Conservation (phyloP, 2,888 invertebrate species). For the Melanostoma scalare region DNA sequence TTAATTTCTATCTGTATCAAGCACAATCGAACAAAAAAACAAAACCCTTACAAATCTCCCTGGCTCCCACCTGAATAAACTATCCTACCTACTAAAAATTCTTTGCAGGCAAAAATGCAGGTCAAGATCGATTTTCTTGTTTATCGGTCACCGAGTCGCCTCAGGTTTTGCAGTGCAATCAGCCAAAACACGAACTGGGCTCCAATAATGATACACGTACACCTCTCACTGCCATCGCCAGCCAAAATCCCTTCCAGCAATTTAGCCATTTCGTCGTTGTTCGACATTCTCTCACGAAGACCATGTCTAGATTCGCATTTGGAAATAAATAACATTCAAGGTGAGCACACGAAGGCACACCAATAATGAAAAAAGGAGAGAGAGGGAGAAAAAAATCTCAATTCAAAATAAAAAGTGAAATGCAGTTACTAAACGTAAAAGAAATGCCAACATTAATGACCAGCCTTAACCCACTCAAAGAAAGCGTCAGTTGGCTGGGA, state of each 20-base stretch:
- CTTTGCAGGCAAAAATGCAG: conserved; percentile 37
- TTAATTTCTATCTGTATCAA: background rate
- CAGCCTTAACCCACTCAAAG: conserved; percentile 70
- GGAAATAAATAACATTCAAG: conserved; percentile 54
- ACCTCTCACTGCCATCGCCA: conserved; percentile 4
- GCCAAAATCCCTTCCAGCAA: conserved; percentile 34
- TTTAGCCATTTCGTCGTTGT: conserved; percentile 12
- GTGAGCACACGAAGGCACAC: conserved; percentile 41
- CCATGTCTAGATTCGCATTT: conserved; percentile 34
- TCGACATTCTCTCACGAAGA: conserved; percentile 44
- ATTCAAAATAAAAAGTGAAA: conserved; percentile 46
- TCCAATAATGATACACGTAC: conserved; percentile 32
- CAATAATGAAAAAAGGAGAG: conserved; percentile 12
- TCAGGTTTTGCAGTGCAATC: conserved; percentile 50
- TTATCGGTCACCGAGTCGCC: conserved; percentile 62
- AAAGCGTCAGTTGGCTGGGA: conserved; percentile 41
- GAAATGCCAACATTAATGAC: conserved; percentile 62
- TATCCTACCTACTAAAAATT: conserved; percentile 3
- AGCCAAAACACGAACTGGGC: conserved; percentile 54
- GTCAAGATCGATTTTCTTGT: conserved; percentile 69
- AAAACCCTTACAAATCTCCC: conserved; percentile 23
- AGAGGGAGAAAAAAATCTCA: background rate
- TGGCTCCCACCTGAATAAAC: background rate
- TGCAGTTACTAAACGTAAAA: conserved; percentile 25
- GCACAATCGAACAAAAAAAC: background rate